phyloP scores from a whole-genome alignment of 2,113 vertebrate genomes.

The Peromyscus californicus region DNA sequence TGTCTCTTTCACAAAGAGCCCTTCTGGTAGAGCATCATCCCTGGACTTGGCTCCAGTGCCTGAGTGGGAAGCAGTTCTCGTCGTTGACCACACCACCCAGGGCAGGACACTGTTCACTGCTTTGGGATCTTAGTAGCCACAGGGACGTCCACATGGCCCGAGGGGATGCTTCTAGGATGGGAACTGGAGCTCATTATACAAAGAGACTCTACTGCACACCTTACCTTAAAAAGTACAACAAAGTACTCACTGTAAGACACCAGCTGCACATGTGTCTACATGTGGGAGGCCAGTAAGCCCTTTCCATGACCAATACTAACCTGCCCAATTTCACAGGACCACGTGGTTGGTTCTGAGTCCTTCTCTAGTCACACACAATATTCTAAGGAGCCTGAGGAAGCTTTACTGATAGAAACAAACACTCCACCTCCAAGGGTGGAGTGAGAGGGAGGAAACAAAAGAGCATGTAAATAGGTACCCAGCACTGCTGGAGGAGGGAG shows the following conservation, averaged over 20 bases:
- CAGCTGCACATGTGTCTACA: not conserved
- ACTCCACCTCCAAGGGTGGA: not conserved
- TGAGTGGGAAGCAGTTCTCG: not conserved
- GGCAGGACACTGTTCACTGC: not conserved
- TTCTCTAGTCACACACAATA: not conserved
- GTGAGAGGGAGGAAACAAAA: not conserved
- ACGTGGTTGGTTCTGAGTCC: not conserved
- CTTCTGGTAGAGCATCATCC: rapidly evolving
- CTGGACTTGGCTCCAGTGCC: not conserved
- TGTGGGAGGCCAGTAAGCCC: rapidly evolving
- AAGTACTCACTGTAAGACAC: not conserved
- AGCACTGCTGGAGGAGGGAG: not conserved
- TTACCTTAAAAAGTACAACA: not conserved
- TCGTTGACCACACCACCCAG: not conserved
- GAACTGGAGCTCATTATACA: not conserved
- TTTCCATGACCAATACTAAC: not conserved
- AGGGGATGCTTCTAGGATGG: not conserved
- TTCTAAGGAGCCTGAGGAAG: not conserved
- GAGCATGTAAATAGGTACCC: not conserved
- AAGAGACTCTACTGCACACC: not conserved
- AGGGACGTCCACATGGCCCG: not conserved
- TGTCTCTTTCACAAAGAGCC: not conserved
- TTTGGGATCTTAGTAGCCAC: not conserved
- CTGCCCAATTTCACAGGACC: not conserved
- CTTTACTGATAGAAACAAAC: not conserved